Evolutionary conservation across 1,140 invertebrate genomes (phyloP).

Genomic region (Mycetomoellerius zeteki): DNA sequence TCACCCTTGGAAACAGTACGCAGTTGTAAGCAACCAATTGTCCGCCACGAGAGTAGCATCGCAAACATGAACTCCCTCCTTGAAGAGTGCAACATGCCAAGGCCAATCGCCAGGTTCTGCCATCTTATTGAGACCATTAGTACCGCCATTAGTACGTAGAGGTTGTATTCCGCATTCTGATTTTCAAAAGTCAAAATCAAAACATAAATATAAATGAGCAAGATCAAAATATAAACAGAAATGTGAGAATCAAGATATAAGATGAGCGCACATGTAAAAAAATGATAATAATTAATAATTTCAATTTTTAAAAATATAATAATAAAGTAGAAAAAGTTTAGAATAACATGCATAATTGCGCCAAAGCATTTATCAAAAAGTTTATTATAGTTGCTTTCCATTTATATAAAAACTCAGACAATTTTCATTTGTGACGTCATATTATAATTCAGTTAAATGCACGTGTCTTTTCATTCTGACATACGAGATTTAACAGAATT

Average conservation of each 20-base stretch:
- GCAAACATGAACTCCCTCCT: conserved; percentile 94
- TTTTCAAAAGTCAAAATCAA: background rate
- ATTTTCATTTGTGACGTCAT: no score
- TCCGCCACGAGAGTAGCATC: conserved; percentile 94
- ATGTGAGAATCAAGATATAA: background rate
- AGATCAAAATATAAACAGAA: background rate
- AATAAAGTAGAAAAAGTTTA: background rate
- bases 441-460: no score
- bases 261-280: background rate
- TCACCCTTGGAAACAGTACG: conserved; percentile 95
- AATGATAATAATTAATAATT: background rate
- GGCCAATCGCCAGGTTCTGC: conserved; percentile 94
- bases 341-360: background rate
- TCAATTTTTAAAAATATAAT: background rate
- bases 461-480: no score
- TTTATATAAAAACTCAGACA: no score
- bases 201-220: conserved; percentile 43
- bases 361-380: background rate
- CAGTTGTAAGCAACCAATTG: conserved; percentile 94
- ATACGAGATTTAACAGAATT: no score
- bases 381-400: background rate
- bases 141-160: conserved; percentile 85
- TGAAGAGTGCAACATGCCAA: conserved; percentile 94
- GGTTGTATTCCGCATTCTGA: conserved; percentile 93
- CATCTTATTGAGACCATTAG: conserved; percentile 89